Evolutionary conservation across 2,797 vertebrate genomes (phyloP).

Genomic region (Natrix natrix): DNA sequence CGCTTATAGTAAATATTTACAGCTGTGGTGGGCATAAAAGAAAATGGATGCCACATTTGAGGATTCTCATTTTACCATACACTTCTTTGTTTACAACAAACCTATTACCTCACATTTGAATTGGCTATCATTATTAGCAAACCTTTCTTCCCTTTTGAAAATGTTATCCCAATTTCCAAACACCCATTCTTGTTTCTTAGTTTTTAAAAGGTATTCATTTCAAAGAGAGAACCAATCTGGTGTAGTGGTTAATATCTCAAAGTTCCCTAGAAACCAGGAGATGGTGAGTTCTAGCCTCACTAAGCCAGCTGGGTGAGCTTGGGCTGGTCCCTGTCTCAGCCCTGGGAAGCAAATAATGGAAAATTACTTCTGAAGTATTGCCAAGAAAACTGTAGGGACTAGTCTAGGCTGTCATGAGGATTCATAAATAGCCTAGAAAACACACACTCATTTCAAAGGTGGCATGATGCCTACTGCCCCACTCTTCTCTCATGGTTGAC

Average conservation of each 20-base stretch:
- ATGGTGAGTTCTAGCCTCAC: not conserved
- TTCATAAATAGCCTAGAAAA: not conserved
- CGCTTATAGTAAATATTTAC: not conserved
- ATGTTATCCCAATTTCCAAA: not conserved
- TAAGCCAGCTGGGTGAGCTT: not conserved
- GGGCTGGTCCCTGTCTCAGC: not conserved
- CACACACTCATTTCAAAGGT: not conserved
- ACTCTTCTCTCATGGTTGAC: conserved; percentile 32
- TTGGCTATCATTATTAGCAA: not conserved
- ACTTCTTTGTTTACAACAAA: not conserved
- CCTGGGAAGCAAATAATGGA: not conserved
- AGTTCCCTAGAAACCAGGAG: not conserved
- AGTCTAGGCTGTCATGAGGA: not conserved
- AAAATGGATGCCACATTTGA: not conserved
- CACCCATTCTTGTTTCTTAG: conserved; percentile 41
- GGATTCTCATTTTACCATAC: not conserved
- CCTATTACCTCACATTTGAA: not conserved
- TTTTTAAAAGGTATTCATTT: conserved; percentile 17
- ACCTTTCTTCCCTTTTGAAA: not conserved
- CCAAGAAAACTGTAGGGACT: not conserved
- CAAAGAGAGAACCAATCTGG: conserved; percentile 15
- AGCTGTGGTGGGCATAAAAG: not conserved
- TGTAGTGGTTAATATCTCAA: not conserved
- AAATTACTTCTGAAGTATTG: not conserved
- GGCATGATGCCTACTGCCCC: conserved; percentile 47